A percentile compares a stretch with the other conserved stretches of the same genome.
Conservation (phyloP, 2,888 invertebrate species). For the Shargacucullia verbasci region DNA sequence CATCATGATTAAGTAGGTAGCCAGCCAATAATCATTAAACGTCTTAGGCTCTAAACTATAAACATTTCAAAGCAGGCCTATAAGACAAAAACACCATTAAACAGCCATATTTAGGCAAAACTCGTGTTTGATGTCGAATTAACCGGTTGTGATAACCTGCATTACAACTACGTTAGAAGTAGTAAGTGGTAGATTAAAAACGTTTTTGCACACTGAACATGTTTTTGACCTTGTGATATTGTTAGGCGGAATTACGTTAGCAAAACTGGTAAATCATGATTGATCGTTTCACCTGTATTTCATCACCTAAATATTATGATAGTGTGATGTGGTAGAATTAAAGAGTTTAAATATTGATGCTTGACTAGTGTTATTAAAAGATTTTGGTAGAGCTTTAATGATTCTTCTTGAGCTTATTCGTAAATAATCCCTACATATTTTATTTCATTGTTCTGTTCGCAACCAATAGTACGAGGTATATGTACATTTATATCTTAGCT, state of each 20-base stretch:
- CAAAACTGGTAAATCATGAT: neutral
- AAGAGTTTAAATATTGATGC: too few species aligned
- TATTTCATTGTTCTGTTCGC: too few species aligned
- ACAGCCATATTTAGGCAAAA: neutral
- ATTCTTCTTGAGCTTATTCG: too few species aligned
- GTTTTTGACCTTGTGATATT: slow-evolving; percentile 4
- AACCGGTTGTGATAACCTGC: slow-evolving; percentile 25
- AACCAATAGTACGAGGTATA: too few species aligned
- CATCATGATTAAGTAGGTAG: neutral
- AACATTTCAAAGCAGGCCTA: too few species aligned
- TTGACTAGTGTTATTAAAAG: too few species aligned
- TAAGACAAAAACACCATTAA: too few species aligned
- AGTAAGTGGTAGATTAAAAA: neutral
- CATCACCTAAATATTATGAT: neutral
- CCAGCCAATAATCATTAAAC: too few species aligned
- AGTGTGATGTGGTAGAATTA: neutral
- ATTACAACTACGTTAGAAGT: slow-evolving; percentile 17
- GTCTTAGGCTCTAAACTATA: too few species aligned
- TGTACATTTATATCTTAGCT: neutral
- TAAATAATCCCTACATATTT: too few species aligned
- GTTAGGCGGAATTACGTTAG: neutral
- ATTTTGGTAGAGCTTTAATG: too few species aligned
- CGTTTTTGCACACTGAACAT: slow-evolving; percentile 7
- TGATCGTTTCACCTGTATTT: slow-evolving; percentile 1
- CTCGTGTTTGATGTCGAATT: neutral